phyloP scores from a whole-genome alignment of 2,113 vertebrate species.

The Reinhardtius hippoglossoides region DNA sequence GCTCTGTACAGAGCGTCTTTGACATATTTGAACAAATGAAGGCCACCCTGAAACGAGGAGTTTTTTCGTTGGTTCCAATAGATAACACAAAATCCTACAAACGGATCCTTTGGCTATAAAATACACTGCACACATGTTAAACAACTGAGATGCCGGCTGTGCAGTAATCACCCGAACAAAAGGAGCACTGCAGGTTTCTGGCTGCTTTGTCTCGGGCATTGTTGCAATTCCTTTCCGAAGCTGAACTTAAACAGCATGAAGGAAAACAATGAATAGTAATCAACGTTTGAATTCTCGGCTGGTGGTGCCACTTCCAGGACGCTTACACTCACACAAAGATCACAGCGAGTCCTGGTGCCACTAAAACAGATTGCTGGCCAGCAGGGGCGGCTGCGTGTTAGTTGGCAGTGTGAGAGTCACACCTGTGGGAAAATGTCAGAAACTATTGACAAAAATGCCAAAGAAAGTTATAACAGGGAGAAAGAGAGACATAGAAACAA shows the following conservation, averaged over 20 bases:
- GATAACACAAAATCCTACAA: no score
- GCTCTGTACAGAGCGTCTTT: no score
- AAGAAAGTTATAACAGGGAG: no score
- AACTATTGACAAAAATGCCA: no score
- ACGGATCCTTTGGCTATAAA: no score
- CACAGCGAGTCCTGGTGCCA: background rate
- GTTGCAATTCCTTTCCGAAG: background rate
- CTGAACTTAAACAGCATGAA: background rate
- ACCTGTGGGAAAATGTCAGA: no score
- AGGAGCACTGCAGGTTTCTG: background rate
- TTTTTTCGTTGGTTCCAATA: no score
- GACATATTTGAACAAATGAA: no score
- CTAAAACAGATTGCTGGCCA: background rate
- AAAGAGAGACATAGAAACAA: no score
- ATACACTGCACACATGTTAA: background rate
- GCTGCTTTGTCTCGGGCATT: background rate
- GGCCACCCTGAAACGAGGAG: no score
- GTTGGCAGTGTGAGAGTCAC: no score
- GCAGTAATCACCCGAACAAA: background rate
- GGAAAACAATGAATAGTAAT: background rate
- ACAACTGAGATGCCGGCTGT: background rate
- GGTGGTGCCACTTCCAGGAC: background rate
- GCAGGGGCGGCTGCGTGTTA: no score
- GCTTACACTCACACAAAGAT: background rate
- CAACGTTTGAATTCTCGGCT: background rate